Conservation (phyloP, 2,797 vertebrate species). For the Sus cebifrons region DNA sequence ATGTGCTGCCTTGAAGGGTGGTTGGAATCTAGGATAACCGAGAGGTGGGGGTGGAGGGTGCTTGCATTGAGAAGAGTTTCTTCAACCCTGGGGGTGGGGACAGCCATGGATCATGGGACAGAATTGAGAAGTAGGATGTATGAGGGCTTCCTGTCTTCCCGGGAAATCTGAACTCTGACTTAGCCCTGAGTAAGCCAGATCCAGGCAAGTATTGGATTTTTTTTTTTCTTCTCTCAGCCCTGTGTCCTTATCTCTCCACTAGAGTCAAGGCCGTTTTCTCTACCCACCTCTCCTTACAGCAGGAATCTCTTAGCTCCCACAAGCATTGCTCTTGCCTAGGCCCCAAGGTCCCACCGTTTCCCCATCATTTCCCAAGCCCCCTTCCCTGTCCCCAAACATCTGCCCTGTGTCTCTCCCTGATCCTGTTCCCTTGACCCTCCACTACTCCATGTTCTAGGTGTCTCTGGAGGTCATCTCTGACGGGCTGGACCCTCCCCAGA, state of each 20-base stretch:
- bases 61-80: neutral
- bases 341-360: neutral
- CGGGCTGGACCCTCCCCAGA: slow-evolving; percentile 80
- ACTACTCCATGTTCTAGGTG: slow-evolving; percentile 88
- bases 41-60: neutral
- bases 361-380: neutral
- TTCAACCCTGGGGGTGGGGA: neutral
- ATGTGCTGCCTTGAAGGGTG: neutral
- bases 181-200: neutral
- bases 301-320: neutral
- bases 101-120: neutral
- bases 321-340: neutral
- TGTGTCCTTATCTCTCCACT: neutral
- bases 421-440: neutral
- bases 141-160: neutral
- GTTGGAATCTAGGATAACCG: neutral
- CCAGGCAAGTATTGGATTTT: neutral
- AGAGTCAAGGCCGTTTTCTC: neutral
- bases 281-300: neutral
- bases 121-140: neutral
- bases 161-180: neutral
- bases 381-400: neutral
- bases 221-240: neutral
- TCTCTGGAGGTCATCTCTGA: slow-evolving; percentile 91
- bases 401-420: neutral